Base-by-base conservation (phyloP, 2,888 invertebrate genomes). In the Parasteatoda lunata region DNA sequence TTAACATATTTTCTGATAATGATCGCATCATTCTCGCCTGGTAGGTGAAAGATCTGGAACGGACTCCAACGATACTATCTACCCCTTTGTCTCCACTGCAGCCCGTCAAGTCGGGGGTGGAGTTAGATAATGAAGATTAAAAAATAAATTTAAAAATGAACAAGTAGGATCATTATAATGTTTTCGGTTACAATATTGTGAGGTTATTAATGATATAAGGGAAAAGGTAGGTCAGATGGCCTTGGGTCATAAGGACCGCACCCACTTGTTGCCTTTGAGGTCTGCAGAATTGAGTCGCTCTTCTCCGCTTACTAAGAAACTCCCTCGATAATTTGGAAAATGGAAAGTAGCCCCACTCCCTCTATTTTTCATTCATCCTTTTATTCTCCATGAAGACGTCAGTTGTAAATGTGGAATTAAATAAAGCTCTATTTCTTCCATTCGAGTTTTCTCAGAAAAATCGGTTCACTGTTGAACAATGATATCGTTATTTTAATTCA, bases 141-240 rank as follows among this genome's bases (percentile, higher is more conserved):
- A 68, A 47, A 30, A 47, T 68, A 13, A 68, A 30, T 48, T 70
- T 13, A 48, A 70, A 9, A n/a, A 70, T 6, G 13, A 70, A 13
- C 13, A 70, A 15, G 30, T 66, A n/a, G 15, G 80, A 73, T 80
- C 80, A 52, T 73, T 73, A 80, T 80, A 73, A 72, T 80, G 70
- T 79, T 66, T 79, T 70, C 79, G 59, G 79, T 79, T 70, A 77
- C 77, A 70, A 64, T 71, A 79, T 78, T 79, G 80, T 65, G 65
- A 51, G 52, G 73, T 80, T 80, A 80, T 80, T 80, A 80, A 80
- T 80, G 80, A 80, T 73, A 66, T 68, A 30, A 49, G 51, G 7
- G 11, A 13, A 59, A 15, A 30, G 30, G 30, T 5, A 68, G 30
- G 30, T 5, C 8, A 48, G 48, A 49, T 9, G 47, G 9, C 30